phyloP scores from a whole-genome alignment of 1,140 invertebrate species.

The Camponotus vicinus region DNA sequence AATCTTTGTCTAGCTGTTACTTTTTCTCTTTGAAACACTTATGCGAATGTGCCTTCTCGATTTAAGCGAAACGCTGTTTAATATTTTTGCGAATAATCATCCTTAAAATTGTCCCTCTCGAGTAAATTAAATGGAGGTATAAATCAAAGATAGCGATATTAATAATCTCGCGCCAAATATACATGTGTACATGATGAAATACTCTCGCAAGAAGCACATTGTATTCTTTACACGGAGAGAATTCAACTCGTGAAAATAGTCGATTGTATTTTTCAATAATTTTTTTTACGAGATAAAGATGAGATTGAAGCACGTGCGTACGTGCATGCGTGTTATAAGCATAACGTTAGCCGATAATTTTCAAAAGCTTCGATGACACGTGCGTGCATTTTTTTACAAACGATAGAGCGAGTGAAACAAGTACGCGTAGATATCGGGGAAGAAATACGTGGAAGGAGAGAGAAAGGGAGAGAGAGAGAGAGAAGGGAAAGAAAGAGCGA shows the following conservation, averaged over 20 bases:
- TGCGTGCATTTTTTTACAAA: neutral
- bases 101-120: neutral
- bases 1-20: neutral
- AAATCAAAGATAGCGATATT: neutral
- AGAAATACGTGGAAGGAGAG: too few species aligned
- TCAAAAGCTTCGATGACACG: neutral
- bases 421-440: neutral
- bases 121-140: neutral
- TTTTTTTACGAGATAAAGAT: too few species aligned
- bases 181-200: neutral
- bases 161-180: neutral
- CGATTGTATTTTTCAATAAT: neutral
- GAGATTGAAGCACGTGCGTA: too few species aligned
- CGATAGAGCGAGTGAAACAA: neutral
- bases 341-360: neutral
- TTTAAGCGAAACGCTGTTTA: neutral
- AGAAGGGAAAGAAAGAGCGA: neutral
- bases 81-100: neutral
- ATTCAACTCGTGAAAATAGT: neutral
- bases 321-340: too few species aligned
- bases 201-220: neutral
- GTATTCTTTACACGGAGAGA: too few species aligned
- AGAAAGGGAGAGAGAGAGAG: too few species aligned
- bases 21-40: neutral
- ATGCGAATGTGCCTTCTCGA: neutral